Evolutionary conservation across 2,888 invertebrate genomes (phyloP).

Genomic region (Drosophila lacicola): DNA sequence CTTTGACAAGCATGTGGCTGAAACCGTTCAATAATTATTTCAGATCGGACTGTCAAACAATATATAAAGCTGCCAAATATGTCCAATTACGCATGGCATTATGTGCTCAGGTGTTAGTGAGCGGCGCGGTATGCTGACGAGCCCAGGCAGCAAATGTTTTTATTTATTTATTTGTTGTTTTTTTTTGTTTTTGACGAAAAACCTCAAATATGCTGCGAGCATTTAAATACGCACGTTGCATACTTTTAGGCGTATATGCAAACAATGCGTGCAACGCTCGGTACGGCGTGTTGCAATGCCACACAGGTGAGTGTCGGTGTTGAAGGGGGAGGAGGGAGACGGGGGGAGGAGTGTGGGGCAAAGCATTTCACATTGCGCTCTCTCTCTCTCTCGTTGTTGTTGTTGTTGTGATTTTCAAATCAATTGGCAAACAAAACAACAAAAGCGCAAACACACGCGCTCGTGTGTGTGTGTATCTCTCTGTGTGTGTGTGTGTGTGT

Average conservation of each 20-base stretch:
- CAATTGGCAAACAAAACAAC: constrained; percentile 74
- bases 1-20: too few relatives aligned
- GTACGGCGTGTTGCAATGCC: background rate
- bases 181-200: constrained; percentile 12
- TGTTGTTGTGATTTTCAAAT: constrained; percentile 71
- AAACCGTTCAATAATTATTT: too few relatives aligned
- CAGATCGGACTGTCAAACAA: too few relatives aligned
- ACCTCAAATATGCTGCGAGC: constrained; percentile 36
- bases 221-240: constrained; percentile 71
- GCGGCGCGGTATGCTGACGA: too few relatives aligned
- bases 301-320: background rate
- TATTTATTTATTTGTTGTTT: background rate
- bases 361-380: constrained; percentile 53
- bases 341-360: constrained; percentile 4
- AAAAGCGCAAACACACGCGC: constrained; percentile 73
- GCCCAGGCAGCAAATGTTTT: constrained; percentile 10
- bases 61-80: too few relatives aligned
- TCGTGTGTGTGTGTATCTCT: background rate
- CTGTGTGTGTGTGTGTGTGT: background rate
- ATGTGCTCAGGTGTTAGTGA: too few relatives aligned
- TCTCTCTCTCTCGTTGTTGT: constrained; percentile 25
- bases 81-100: too few relatives aligned
- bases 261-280: constrained; percentile 51
- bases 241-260: constrained; percentile 61
- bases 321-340: background rate